phyloP scores from a whole-genome alignment of 2,888 invertebrate species.

The Drosophila anomalata region DNA sequence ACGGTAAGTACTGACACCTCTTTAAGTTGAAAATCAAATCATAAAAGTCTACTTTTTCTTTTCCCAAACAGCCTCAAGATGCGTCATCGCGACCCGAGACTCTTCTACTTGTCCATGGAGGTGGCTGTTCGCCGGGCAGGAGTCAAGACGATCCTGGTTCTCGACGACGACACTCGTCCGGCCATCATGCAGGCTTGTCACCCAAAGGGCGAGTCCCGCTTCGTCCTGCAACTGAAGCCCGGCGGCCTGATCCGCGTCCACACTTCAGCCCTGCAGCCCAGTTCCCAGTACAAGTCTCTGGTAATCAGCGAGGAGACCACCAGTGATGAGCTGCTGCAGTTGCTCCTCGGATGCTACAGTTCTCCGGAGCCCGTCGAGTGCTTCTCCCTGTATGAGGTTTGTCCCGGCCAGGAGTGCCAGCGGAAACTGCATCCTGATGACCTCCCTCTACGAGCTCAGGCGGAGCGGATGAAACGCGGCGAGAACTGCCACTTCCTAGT shows the following conservation, averaged over 20 bases:
- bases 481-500: conserved; percentile 92
- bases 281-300: conserved; percentile 96
- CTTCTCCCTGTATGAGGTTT: conserved; percentile 94
- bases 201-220: conserved; percentile 96
- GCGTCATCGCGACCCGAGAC: conserved; percentile 95
- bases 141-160: conserved; percentile 90
- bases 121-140: conserved; percentile 94
- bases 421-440: conserved; percentile 95
- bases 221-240: conserved; percentile 93
- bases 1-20: conserved; percentile 87
- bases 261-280: conserved; percentile 95
- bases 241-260: conserved; percentile 97
- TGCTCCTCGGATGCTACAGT: conserved; percentile 93
- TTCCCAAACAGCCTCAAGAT: conserved; percentile 86
- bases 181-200: conserved; percentile 97
- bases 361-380: conserved; percentile 93
- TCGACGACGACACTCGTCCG: conserved; percentile 95
- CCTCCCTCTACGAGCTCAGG: conserved; percentile 91
- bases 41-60: background rate
- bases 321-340: conserved; percentile 93
- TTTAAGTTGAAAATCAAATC: accelerated
- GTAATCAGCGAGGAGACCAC: conserved; percentile 95
- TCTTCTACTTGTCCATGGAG: conserved; percentile 98
- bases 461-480: conserved; percentile 88
- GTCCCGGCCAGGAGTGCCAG: conserved; percentile 92